Conservation (phyloP, 2,888 invertebrate species). For the Zhuqinia jingwanae region DNA sequence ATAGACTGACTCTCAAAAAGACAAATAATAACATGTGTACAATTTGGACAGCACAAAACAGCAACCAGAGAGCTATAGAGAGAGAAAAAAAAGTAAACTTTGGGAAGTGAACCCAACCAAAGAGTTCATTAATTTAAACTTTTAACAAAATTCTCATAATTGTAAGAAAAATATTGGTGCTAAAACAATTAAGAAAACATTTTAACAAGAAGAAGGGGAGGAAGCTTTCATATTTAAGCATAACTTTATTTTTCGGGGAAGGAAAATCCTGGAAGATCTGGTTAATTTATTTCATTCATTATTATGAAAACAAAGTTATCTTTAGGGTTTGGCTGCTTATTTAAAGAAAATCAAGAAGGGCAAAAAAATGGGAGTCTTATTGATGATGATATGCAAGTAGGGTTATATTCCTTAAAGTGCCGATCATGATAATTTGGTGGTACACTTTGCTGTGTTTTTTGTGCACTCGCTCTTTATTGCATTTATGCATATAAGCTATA, state of each 20-base stretch:
- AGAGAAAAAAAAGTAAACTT: not conserved
- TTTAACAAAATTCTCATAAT: constrained; percentile 33
- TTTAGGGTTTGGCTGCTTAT: constrained; percentile 63
- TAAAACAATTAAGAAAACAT: constrained; percentile 69
- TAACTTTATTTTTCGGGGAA: not conserved
- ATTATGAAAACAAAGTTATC: constrained; percentile 66
- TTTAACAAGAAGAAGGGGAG: constrained; percentile 29
- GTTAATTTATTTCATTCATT: constrained; percentile 73
- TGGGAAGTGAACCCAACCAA: too few relatives aligned
- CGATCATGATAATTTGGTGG: constrained; percentile 8
- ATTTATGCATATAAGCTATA: not conserved
- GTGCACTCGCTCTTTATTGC: too few relatives aligned
- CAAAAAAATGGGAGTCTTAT: not conserved
- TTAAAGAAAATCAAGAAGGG: constrained; percentile 15
- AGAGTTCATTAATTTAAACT: constrained; percentile 17
- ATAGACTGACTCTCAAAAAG: not conserved
- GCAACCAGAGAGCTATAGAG: not conserved
- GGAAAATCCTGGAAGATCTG: constrained; percentile 59
- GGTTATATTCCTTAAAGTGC: constrained; percentile 3
- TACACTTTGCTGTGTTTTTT: too few relatives aligned
- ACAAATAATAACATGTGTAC: constrained; percentile 2
- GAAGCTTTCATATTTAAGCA: constrained; percentile 12
- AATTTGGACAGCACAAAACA: not conserved
- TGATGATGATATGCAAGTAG: not conserved
- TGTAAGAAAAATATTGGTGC: constrained; percentile 56